A percentile compares a stretch with the other conserved stretches of the same genome.
phyloP scores from a whole-genome alignment of 2,888 invertebrate genomes.

The Nezara viridula region DNA sequence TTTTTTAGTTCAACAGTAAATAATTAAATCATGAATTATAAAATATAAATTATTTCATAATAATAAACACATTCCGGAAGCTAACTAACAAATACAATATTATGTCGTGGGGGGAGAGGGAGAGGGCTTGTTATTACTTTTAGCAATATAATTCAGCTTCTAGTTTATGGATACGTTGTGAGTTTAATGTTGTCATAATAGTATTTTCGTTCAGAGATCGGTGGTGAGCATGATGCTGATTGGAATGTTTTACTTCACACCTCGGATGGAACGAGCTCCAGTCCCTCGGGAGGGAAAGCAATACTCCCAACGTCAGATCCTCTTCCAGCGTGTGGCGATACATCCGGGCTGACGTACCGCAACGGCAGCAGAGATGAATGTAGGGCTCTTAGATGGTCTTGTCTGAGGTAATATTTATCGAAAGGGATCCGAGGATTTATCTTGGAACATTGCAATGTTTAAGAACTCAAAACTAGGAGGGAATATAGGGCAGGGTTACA shows the following conservation, averaged over 20 bases:
- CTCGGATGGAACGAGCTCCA: background rate
- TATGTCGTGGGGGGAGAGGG: too few relatives aligned
- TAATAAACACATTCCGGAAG: too few relatives aligned
- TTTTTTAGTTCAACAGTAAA: too few relatives aligned
- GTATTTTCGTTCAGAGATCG: background rate
- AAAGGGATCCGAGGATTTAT: conserved; percentile 31
- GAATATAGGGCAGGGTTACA: too few relatives aligned
- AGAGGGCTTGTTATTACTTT: too few relatives aligned
- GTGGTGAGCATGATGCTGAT: background rate
- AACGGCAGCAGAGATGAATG: background rate
- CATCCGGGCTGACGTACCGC: conserved; percentile 31
- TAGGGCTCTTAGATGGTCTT: background rate
- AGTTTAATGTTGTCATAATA: background rate
- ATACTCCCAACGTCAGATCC: conserved; percentile 38
- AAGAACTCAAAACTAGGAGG: background rate
- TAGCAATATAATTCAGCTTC: background rate
- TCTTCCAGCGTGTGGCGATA: background rate
- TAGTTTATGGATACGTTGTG: background rate
- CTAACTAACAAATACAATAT: too few relatives aligned
- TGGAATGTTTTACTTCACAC: background rate
- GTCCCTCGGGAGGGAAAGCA: conserved; percentile 25
- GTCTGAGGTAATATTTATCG: background rate
- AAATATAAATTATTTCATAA: too few relatives aligned
- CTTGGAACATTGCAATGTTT: background rate
- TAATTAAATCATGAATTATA: too few relatives aligned